These are phyloP conservation scores for Cacoxenus indagator DNA, from an alignment of 2,888 invertebrate genomes.

Conservation along the genomic window DNA sequence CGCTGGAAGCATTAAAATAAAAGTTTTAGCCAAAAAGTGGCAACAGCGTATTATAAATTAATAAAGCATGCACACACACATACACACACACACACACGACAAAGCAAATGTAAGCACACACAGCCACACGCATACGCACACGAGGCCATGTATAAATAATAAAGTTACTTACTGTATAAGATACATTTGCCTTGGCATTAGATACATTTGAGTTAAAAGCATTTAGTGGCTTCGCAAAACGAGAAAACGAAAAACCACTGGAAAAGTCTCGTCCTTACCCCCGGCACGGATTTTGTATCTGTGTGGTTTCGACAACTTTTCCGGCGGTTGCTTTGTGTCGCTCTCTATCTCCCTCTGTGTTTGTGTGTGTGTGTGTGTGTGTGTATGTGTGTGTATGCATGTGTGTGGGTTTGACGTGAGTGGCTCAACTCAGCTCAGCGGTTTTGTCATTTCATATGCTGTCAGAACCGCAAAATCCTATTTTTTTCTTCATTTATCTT, in stretches of 20 bases:
- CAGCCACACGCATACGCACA: no score
- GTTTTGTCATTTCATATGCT: no score
- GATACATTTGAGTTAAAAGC: neutral
- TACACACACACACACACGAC: conserved; percentile 4
- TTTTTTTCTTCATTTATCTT: no score
- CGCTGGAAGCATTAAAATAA: conserved; percentile 36
- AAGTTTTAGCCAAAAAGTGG: conserved; percentile 29
- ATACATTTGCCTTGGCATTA: neutral
- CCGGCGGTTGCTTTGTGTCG: no score
- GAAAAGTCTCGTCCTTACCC: neutral
- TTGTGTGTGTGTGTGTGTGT: no score
- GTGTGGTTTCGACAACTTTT: neutral
- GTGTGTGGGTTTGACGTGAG: no score
- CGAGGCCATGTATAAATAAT: no score
- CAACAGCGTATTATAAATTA: conserved; percentile 9
- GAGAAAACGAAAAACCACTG: neutral
- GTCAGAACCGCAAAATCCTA: no score
- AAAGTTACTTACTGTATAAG: neutral
- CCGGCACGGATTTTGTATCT: no score
- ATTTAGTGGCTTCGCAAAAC: neutral
- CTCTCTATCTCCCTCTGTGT: no score
- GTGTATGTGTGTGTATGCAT: no score
- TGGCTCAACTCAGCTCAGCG: no score
- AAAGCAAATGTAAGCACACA: neutral
- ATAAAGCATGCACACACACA: conserved; percentile 13